Percentiles rank a stretch among this genome's conserved stretches.
phyloP scores from a whole-genome alignment of 2,888 invertebrate species.

The Synergus itoensis region DNA sequence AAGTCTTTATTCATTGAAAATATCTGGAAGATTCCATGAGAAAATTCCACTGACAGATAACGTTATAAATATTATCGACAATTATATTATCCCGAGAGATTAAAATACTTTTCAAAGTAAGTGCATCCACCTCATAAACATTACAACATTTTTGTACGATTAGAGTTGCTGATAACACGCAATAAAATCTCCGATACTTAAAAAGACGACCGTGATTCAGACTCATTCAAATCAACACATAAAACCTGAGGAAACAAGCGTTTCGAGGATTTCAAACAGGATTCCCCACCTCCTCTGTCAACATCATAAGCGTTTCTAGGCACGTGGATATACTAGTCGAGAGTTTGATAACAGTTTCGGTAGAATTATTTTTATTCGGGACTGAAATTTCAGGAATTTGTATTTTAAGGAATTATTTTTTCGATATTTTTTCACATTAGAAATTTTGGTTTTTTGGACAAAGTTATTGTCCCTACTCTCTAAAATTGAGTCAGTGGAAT shows the following conservation, averaged over 20 bases:
- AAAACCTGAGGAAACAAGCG: slow-evolving; percentile 31
- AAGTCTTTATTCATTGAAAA: too few species aligned
- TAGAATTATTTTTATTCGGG: too few species aligned
- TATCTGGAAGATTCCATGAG: too few species aligned
- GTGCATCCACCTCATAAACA: slow-evolving; percentile 22
- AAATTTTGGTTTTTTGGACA: too few species aligned
- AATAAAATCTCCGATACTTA: slow-evolving; percentile 26
- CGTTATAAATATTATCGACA: not conserved
- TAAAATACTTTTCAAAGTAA: slow-evolving; percentile 12
- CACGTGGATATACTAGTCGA: slow-evolving; percentile 15
- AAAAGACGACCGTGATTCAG: slow-evolving; percentile 16
- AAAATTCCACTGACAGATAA: not conserved
- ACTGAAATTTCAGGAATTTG: too few species aligned
- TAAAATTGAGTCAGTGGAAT: too few species aligned
- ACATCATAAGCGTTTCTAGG: slow-evolving; percentile 4
- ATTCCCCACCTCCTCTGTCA: not conserved
- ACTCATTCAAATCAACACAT: slow-evolving; percentile 38
- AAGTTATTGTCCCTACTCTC: too few species aligned
- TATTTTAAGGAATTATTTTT: too few species aligned
- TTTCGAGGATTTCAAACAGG: slow-evolving; percentile 38
- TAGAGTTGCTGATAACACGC: slow-evolving; percentile 3
- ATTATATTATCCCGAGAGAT: slow-evolving; percentile 11
- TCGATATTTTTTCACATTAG: too few species aligned
- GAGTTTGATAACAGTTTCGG: too few species aligned
- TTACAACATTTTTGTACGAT: slow-evolving; percentile 7